Evolutionary conservation across 2,888 invertebrate genomes (phyloP).

Genomic region (Apocheima hispidaria): DNA sequence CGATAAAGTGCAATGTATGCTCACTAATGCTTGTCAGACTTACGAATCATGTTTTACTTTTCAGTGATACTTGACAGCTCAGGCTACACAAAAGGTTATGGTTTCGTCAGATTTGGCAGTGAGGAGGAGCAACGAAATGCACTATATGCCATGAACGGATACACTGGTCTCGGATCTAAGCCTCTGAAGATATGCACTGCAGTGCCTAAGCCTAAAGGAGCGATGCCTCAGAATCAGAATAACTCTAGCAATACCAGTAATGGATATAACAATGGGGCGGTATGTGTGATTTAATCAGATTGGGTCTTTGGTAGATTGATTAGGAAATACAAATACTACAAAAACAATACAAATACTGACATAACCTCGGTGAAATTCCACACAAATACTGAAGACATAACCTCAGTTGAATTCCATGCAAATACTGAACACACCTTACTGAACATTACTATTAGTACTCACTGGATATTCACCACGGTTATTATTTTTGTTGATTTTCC

Average conservation of each 20-base stretch:
- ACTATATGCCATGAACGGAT: conserved; percentile 97
- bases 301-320: too few relatives aligned
- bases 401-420: too few relatives aligned
- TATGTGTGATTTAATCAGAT: conserved; percentile 44
- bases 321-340: too few relatives aligned
- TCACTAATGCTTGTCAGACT: too few relatives aligned
- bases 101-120: conserved; percentile 97
- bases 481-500: too few relatives aligned
- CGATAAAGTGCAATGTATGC: too few relatives aligned
- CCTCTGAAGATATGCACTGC: conserved; percentile 97
- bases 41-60: conserved; percentile 50
- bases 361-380: too few relatives aligned
- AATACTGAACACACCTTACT: too few relatives aligned
- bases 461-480: too few relatives aligned
- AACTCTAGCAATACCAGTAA: conserved; percentile 64
- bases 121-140: conserved; percentile 98
- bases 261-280: conserved; percentile 70
- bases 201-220: conserved; percentile 93
- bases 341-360: too few relatives aligned
- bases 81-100: conserved; percentile 97
- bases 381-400: too few relatives aligned
- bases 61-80: conserved; percentile 95
- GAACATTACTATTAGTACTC: too few relatives aligned
- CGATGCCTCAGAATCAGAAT: conserved; percentile 58
- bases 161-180: conserved; percentile 94